Conservation (phyloP, 2,888 invertebrate species). For the Thysanoteuthis rhombus region DNA sequence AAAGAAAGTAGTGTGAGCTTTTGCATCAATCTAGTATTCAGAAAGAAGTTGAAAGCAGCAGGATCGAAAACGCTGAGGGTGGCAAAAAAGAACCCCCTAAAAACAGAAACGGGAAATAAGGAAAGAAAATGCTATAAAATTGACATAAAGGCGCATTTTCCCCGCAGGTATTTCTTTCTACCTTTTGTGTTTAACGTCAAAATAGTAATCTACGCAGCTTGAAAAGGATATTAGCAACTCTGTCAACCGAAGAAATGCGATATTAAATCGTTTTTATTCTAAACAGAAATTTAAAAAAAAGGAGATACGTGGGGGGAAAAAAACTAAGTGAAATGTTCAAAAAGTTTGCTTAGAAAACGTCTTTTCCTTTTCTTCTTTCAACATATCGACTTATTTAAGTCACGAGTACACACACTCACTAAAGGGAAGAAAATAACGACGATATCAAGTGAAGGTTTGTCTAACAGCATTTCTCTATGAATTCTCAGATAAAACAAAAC, state of each 20-base stretch:
- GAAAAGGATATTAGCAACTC: background rate
- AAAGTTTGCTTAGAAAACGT: background rate
- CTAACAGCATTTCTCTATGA: background rate
- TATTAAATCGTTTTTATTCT: background rate
- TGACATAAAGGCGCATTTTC: no score
- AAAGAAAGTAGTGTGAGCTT: no score
- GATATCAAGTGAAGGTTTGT: background rate
- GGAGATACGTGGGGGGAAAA: no score
- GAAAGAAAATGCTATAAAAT: no score
- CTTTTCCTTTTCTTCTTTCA: background rate
- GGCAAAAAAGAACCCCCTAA: no score
- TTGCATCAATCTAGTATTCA: no score
- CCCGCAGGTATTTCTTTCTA: background rate
- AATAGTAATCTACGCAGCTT: background rate
- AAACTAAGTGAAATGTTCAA: background rate
- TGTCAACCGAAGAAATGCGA: background rate
- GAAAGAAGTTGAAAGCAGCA: no score
- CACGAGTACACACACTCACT: background rate
- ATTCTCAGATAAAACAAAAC: background rate
- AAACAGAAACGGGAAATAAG: no score
- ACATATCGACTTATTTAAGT: no score
- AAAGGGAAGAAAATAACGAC: background rate
- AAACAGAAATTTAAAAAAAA: background rate
- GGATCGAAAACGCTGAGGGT: no score
- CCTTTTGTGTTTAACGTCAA: background rate